Evolutionary conservation across 2,888 invertebrate species (phyloP).

Genomic region (Eilema caniola): DNA sequence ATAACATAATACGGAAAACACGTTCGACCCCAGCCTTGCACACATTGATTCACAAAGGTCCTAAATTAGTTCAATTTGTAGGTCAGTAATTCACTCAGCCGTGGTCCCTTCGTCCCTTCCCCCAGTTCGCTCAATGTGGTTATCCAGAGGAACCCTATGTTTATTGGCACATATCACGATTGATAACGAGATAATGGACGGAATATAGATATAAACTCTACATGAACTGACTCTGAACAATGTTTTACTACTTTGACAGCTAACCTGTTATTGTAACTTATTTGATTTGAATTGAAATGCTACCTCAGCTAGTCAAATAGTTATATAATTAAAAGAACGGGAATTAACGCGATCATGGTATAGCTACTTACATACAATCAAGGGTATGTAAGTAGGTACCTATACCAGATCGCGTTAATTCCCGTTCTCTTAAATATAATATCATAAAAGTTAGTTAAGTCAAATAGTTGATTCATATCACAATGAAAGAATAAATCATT

Average conservation of each 20-base stretch:
- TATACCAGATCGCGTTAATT: too few species aligned
- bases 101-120: conserved; percentile 5
- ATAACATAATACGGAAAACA: not conserved
- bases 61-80: conserved; percentile 11
- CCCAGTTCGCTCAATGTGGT: not conserved
- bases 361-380: too few species aligned
- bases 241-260: not conserved
- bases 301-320: too few species aligned
- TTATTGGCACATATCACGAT: not conserved
- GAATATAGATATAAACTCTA: not conserved
- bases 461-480: too few species aligned
- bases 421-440: too few species aligned
- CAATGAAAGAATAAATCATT: too few species aligned
- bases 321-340: too few species aligned
- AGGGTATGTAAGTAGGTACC: too few species aligned
- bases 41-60: conserved; percentile 5
- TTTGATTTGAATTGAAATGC: too few species aligned
- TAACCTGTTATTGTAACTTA: too few species aligned
- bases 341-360: too few species aligned
- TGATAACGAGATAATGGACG: conserved; percentile 3
- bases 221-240: not conserved
- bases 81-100: conserved; percentile 11
- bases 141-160: conserved; percentile 12
- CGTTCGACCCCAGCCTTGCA: not conserved
- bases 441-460: too few species aligned